These are phyloP conservation scores for Musca domestica DNA, from an alignment of 1,140 invertebrate species.

Conservation along the genomic window DNA sequence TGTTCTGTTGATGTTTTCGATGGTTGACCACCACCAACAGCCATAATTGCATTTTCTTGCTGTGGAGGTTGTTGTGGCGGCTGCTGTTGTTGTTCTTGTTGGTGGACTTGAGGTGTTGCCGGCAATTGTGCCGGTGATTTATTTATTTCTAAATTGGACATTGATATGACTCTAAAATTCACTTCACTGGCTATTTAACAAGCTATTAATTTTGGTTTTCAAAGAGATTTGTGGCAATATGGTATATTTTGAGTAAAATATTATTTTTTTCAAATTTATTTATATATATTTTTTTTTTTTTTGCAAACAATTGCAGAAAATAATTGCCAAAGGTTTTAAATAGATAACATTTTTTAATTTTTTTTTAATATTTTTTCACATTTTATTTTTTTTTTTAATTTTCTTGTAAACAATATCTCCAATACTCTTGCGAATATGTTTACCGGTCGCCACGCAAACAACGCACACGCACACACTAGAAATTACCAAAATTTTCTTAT, in stretches of 20 bases:
- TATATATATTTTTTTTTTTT: too few relatives aligned
- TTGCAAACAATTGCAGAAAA: not conserved
- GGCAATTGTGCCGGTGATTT: not conserved
- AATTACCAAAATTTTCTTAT: too few relatives aligned
- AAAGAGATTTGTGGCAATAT: not conserved
- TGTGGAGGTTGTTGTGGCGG: slow-evolving; percentile 17
- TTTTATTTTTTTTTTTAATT: slow-evolving; percentile 24
- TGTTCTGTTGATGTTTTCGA: slow-evolving; percentile 22
- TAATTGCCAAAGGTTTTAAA: slow-evolving; percentile 8
- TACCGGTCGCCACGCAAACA: slow-evolving; percentile 15
- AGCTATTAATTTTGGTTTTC: slow-evolving; percentile 12
- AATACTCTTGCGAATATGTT: slow-evolving; percentile 11
- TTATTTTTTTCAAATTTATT: not conserved
- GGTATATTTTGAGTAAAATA: not conserved
- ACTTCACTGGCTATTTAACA: not conserved
- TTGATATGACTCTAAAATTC: slow-evolving; percentile 3
- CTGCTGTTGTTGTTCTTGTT: slow-evolving; percentile 20
- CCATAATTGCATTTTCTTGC: slow-evolving; percentile 29
- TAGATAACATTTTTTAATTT: not conserved
- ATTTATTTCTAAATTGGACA: slow-evolving; percentile 15
- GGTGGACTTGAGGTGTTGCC: slow-evolving; percentile 5
- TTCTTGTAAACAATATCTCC: not conserved
- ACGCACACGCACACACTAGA: not conserved
- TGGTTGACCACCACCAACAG: slow-evolving; percentile 21
- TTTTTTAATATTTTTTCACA: slow-evolving; percentile 9